Evolutionary conservation across 2,888 invertebrate species (phyloP), one percentile per base, ranked within the genome.

Genomic region (Ctenicera cuprea): DNA sequence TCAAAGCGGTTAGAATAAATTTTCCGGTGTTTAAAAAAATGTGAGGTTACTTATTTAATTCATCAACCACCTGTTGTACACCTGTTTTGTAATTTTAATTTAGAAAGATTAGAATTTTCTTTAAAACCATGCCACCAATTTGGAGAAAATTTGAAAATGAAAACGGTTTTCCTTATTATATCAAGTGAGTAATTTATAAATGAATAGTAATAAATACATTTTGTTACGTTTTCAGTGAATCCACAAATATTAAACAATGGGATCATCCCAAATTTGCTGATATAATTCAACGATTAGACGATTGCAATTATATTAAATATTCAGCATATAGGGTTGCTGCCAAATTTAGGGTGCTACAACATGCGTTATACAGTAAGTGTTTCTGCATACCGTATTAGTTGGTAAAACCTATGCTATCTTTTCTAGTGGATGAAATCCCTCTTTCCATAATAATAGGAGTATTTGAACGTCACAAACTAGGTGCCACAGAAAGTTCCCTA

Each of bases 281-380:
- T 78, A 89, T 92, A 14, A 87, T 90, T 82, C 88, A 89, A 76
- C 87, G 88, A 45, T 84, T 93, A 26, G 89, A 91, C 77, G 91
- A 91, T 71, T 92, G 91, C 80, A 92, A 93, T 82, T 90, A 89
- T 59, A 92, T 95, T 73, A 92, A 92, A 83, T 95, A 94, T 86
- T 91, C 92, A 76, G 91, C 92, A 1, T 95, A 95, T 83, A 90
- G 94, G 77, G 91, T 94, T 74, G 94, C 95, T 14, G 90, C 92
- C 76, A 95, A 95, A 87, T 88, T 93, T 77, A 86, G 90, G 76
- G 88, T 90, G 68, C 83, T 93, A 59, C 92, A 93, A 83, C 89
- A 89, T 78, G 87, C 90, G 78, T 88, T 95, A 38, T 89, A 90
- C 85, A 91, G 95, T 95, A 87, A 87, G 90, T 88, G 69, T 48